Evolutionary conservation across 1,140 invertebrate species (phyloP), one percentile per base, ranked within the genome.

Genomic region (Drosophila pseudoobscura): DNA sequence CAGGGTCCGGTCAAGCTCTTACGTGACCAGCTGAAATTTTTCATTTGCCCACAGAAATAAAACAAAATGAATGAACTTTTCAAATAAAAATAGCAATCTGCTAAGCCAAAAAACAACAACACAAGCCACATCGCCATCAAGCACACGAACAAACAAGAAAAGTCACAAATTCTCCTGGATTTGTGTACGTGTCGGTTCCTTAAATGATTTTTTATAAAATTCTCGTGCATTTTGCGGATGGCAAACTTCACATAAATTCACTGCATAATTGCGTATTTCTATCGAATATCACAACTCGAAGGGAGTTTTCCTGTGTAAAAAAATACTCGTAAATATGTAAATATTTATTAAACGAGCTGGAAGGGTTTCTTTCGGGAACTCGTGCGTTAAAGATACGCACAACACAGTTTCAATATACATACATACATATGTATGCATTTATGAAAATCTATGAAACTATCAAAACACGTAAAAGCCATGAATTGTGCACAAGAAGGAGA

Each of bases 51-150:
- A 68, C 55, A 66, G 47, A 71, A 85, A 85, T 80, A 77, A 87
- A 80, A 66, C 51, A 80, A 78, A 87, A 87, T 87, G 83, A 82
- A 82, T 87, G 73, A 87, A 85, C 74, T 85, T 85, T 85, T 85
- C 82, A 87, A 88, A 85, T 85, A 85, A 85, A 84, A 87, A 77
- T 66, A 51, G 73, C 82, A 87, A 87, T 85, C 78, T 88, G 51
- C 57, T 41, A 29, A 41, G 13, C 43, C 35, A 51, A 47, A 39
- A 45, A 56, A 39, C 26, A 39, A 39, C 35, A 39, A 39, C 11
- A 13, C 31, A 31, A 31, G 20, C 29, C 52, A 62, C 35, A 60
- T 26, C 44, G 44, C 22, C 31, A 44, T 51, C 9, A 57, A 50
- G 44, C 61, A 65, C 46, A 62, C 46, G 53, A 45, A 61, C 57